phyloP scores from a whole-genome alignment of 2,888 invertebrate genomes.

The Andricus curvator region DNA sequence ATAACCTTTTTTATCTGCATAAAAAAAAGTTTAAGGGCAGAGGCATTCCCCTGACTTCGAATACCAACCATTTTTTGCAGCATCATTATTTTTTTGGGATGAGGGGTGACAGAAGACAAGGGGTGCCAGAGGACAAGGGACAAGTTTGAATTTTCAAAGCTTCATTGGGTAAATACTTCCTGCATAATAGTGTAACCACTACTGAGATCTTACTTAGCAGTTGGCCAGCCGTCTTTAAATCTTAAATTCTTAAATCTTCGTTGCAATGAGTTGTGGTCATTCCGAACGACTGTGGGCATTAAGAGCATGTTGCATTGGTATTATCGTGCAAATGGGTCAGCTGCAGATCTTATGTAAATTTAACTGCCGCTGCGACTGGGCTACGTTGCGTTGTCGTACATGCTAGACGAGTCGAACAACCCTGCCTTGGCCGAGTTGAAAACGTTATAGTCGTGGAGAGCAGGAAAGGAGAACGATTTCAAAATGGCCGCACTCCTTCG shows the following conservation, averaged over 20 bases:
- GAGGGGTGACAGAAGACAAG: background rate
- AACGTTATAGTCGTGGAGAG: slow-evolving; percentile 36
- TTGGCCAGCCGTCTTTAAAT: background rate
- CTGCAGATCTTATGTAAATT: slow-evolving; percentile 58
- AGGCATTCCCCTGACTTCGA: background rate
- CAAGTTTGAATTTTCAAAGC: background rate
- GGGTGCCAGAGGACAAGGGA: background rate
- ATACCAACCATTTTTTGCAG: background rate
- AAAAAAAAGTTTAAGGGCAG: background rate
- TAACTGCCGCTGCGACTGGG: slow-evolving; percentile 51
- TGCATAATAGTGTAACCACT: background rate
- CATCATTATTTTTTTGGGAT: background rate
- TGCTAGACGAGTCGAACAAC: slow-evolving; percentile 55
- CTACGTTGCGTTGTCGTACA: slow-evolving; percentile 44
- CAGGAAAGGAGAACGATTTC: slow-evolving; percentile 36
- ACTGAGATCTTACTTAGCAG: background rate
- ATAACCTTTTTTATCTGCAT: slow-evolving; percentile 3
- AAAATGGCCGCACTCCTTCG: slow-evolving; percentile 13
- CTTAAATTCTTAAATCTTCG: background rate
- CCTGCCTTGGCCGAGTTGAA: slow-evolving; percentile 64
- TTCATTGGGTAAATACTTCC: background rate
- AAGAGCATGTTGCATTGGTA: slow-evolving; percentile 49
- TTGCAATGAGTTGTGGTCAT: background rate
- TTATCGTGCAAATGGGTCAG: slow-evolving; percentile 61
- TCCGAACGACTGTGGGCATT: slow-evolving; percentile 45